phyloP scores from a whole-genome alignment of 2,113 vertebrate genomes.

The Mirza zaza region DNA sequence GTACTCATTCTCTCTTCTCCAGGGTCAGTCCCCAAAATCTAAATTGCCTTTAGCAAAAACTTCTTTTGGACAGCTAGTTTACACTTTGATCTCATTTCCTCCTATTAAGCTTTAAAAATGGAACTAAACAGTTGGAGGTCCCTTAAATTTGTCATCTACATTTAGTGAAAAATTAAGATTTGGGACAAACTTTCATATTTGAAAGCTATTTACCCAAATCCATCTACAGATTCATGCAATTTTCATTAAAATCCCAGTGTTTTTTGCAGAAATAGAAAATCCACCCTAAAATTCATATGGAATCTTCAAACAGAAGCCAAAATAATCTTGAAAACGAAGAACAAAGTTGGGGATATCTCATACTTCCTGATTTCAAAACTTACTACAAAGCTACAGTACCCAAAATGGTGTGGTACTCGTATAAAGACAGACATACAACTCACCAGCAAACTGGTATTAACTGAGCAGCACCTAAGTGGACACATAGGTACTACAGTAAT shows the following conservation, averaged over 20 bases:
- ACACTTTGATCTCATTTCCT: background rate
- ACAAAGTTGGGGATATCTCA: background rate
- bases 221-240: background rate
- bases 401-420: background rate
- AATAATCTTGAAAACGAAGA: slow-evolving; percentile 1
- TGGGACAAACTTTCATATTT: background rate
- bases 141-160: slow-evolving; percentile 7
- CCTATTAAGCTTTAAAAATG: background rate
- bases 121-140: background rate
- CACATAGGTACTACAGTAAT: no score
- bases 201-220: background rate
- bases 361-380: background rate
- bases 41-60: background rate
- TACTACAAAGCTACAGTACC: background rate
- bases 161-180: background rate
- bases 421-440: background rate
- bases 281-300: background rate
- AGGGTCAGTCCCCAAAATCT: no score
- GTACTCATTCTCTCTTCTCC: no score
- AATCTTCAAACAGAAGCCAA: background rate
- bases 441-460: no score
- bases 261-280: background rate
- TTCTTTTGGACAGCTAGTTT: background rate
- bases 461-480: no score
- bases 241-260: background rate